Base-by-base conservation (phyloP, 2,888 invertebrate species). In the Cephus runcator region DNA sequence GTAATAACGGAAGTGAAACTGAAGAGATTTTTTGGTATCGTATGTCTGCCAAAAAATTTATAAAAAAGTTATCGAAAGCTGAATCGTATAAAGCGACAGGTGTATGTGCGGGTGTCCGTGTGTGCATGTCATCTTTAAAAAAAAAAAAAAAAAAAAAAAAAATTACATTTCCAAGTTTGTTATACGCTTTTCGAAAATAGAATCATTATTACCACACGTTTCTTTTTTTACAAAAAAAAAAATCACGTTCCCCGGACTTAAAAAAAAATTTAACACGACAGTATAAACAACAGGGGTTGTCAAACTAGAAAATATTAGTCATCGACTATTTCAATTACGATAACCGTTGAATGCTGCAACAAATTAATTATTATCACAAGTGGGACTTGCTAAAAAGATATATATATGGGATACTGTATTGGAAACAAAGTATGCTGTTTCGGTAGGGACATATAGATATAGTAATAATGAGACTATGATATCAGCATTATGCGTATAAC, bases 91-190 rank as follows among this genome's bases (percentile, higher is more conserved):
- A 56, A 56, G 56, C 56, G 56, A 56, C 56, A 56, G 56, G 56
- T 56, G 56, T 56, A 23, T 56, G 56, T 56, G 56, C 23, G 56
- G 9, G 23, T 56, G 56, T 56, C 56, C 56, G 23, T 56, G 56
- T 56, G 56, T 56, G 56, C 23, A 3, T 23, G 56, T 56, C 9
- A 23, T 23, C 0, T 23, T 1, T 56, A 23, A 56, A 56, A 40
- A 36, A 12, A 35, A 3, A 12, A 36, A 15, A 40, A 80, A 81
- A 79, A 81, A 77, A 81, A 83, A 83, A 86, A 82, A 81, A 85
- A 86, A 87, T 86, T 82, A 83, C 86, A 86, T 87, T 84, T 84
- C 83, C 84, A 81, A 85, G 82, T 79, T 80, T 79, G 80, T 82
- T 80, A 81, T 73, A 79, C 69, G 76, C 56, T 23, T 56, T 23